These are phyloP conservation scores for Fistularia tabacaria DNA, from an alignment of 2,797 vertebrate genomes.

Conservation along the genomic window DNA sequence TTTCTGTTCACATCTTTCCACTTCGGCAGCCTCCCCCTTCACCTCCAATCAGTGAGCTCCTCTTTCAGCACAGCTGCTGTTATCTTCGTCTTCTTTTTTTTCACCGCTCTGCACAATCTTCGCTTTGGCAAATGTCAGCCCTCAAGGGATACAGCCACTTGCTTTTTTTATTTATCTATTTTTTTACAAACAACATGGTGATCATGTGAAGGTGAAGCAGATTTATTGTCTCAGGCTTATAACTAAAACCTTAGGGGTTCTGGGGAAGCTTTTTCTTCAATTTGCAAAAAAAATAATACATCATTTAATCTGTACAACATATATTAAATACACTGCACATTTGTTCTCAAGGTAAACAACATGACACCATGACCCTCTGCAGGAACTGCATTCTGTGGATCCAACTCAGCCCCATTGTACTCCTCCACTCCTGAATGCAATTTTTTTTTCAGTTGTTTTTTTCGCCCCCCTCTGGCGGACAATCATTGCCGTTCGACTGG, in stretches of 20 bases:
- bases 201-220: conserved; percentile 13
- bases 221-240: conserved; percentile 22
- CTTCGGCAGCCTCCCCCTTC: conserved; percentile 20
- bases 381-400: conserved; percentile 1
- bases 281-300: neutral
- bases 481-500: conserved; percentile 53
- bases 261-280: no score
- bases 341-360: no score
- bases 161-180: neutral
- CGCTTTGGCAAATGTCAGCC: no score
- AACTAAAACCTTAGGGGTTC: conserved; percentile 8
- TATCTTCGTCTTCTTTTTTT: neutral
- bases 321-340: no score
- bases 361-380: no score
- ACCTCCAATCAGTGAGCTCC: conserved; percentile 5
- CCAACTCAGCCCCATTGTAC: conserved; percentile 27
- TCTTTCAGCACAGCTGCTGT: conserved; percentile 9
- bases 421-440: conserved; percentile 28
- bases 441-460: conserved; percentile 44
- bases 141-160: neutral
- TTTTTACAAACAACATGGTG: neutral
- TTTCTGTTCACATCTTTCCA: conserved; percentile 19
- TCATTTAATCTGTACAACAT: neutral
- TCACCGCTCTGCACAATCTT: neutral
- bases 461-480: conserved; percentile 38